These are phyloP conservation scores for Toxostoma redivivum DNA, from an alignment of 2,113 vertebrate genomes.

Conservation along the genomic window DNA sequence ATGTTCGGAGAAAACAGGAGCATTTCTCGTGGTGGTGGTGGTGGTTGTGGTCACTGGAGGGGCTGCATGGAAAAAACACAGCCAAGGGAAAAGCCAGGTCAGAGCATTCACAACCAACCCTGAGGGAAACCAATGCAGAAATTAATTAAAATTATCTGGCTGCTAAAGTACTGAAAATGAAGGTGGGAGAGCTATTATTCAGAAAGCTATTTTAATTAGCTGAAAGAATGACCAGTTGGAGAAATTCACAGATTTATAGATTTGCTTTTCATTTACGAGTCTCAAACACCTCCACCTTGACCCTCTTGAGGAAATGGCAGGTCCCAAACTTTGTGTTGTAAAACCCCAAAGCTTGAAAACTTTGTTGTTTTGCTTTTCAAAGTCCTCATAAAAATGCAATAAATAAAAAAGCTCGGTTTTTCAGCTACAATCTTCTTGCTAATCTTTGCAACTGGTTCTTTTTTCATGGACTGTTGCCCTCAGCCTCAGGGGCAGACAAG, in stretches of 20 bases:
- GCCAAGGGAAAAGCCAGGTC: not conserved
- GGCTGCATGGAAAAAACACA: not conserved
- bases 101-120: not conserved
- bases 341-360: not conserved
- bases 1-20: fast-evolving
- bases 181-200: not conserved
- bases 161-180: not conserved
- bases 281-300: not conserved
- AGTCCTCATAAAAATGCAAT: not conserved
- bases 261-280: not conserved
- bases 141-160: not conserved
- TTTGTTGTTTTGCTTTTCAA: not conserved
- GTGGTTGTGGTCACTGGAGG: not conserved
- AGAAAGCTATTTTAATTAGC: not conserved
- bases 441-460: not conserved
- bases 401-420: not conserved
- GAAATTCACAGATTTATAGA: not conserved
- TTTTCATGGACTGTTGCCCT: not conserved
- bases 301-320: not conserved
- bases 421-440: not conserved
- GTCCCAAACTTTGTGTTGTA: fast-evolving
- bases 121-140: not conserved
- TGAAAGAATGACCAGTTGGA: not conserved
- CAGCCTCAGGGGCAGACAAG: not conserved
- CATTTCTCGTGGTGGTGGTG: not conserved